Base-by-base conservation (phyloP, 2,797 vertebrate species). In the Pachyuromys duprasi region DNA sequence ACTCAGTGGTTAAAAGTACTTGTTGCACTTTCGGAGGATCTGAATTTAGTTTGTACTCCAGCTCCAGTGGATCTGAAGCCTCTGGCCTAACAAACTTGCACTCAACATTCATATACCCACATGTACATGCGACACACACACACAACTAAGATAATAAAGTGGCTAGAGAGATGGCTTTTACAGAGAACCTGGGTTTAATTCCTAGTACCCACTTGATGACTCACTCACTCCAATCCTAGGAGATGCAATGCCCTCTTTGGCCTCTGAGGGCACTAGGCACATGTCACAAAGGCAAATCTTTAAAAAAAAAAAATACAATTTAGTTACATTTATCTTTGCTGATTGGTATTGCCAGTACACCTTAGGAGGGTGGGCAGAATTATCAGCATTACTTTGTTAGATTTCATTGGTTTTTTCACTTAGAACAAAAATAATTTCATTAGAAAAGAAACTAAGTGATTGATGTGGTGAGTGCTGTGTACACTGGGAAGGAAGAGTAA, bases 361-460 rank as follows among this genome's bases (percentile, higher is more conserved):
- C 17, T 17, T 2, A 17, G 55, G 55, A 14, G 17, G 55, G 55
- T 15, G 55, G 17, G 55, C 8, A 20, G 9, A 81, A 60, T 81
- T 81, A 62, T 81, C n/a, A 81, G 79, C 55, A 62, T 81, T 57
- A 60, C 13, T 81, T 62, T 81, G 22, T 81, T 22, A 62, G n/a
- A 62, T 81, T 81, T 81, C 6, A 81, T 13, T 60, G n/a, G 26
- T 17, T 80, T 95, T 80, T n/a, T 84, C 69, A 96, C 60, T 55
- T 91, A 80, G 45, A 33, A 42, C 13, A 42, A 1, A 67, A 67
- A 67, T 89, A 84, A 82, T 90, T 87, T 49, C 82, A 82, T 57
- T 63, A 87, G 69, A 55, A 87, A 36, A 95, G 69, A 62, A 89
- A 78, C 36, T 62, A 69, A 72, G 55, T 70, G 87, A 79, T 78